phyloP scores from a whole-genome alignment of 2,113 vertebrate species.

The Elgaria multicarinata region DNA sequence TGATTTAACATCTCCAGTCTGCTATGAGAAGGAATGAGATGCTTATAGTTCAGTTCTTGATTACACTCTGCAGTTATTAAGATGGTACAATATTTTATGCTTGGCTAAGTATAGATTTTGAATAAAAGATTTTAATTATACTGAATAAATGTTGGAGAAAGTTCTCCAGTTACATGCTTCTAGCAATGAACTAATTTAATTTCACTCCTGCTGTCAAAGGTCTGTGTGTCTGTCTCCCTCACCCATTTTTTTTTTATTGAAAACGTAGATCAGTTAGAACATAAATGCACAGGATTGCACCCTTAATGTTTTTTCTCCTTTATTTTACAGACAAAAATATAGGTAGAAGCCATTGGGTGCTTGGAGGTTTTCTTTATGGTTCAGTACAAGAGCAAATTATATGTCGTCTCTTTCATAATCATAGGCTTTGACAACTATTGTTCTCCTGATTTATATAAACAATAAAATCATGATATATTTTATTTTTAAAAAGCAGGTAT shows the following conservation, averaged over 20 bases:
- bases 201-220: slow-evolving; percentile 52
- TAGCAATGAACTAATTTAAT: slow-evolving; percentile 64
- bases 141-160: slow-evolving; percentile 58
- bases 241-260: slow-evolving; percentile 15
- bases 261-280: slow-evolving; percentile 37
- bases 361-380: too few species aligned
- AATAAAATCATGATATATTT: too few species aligned
- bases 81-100: slow-evolving; percentile 57
- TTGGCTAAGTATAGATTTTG: slow-evolving; percentile 62
- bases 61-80: slow-evolving; percentile 50
- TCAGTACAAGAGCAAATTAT: too few species aligned
- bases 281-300: slow-evolving; percentile 1
- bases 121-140: slow-evolving; percentile 70
- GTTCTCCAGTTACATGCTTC: slow-evolving; percentile 55
- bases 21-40: slow-evolving; percentile 52
- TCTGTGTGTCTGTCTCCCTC: slow-evolving; percentile 18
- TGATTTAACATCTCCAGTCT: slow-evolving; percentile 57
- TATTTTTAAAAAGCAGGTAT: too few species aligned
- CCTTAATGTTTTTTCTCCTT: too few species aligned
- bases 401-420: too few species aligned
- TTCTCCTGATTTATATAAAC: too few species aligned
- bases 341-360: too few species aligned
- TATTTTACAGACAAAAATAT: too few species aligned
- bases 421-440: too few species aligned
- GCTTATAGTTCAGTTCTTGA: slow-evolving; percentile 46